Conservation (phyloP, 2,113 vertebrate genomes). For the Bubo blakistoni region DNA sequence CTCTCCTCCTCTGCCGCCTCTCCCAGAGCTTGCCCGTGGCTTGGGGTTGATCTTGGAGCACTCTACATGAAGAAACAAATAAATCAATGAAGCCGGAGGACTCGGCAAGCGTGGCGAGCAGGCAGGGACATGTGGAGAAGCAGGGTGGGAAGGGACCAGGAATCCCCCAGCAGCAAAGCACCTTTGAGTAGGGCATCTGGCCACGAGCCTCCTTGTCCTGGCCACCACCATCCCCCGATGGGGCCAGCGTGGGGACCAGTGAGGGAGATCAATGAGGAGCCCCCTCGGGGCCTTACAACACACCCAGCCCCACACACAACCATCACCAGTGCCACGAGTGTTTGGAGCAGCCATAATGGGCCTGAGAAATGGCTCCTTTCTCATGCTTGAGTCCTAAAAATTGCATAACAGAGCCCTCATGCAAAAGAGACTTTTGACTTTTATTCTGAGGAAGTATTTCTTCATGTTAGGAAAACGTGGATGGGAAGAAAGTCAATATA, state of each 20-base stretch:
- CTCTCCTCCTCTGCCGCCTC: background rate
- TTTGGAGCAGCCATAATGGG: rapidly evolving
- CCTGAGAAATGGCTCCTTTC: background rate
- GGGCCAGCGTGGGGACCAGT: rapidly evolving
- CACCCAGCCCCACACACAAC: too few relatives aligned
- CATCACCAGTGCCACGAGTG: rapidly evolving
- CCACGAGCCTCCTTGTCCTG: rapidly evolving
- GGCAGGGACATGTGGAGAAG: background rate
- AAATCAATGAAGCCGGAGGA: background rate
- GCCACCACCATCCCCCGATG: rapidly evolving
- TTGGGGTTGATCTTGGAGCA: background rate
- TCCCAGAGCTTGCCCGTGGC: background rate
- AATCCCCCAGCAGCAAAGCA: background rate
- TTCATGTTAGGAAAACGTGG: background rate
- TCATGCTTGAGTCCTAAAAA: rapidly evolving
- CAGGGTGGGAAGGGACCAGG: background rate
- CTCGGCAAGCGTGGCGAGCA: background rate
- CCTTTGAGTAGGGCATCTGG: rapidly evolving
- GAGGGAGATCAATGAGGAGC: background rate
- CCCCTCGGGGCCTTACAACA: rapidly evolving
- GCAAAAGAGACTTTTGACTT: background rate
- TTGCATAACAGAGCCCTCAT: background rate
- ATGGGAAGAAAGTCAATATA: background rate
- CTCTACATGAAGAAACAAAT: background rate
- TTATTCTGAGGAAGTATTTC: background rate